phyloP scores from a whole-genome alignment of 2,113 vertebrate species.

The Coryphaenoides rupestris region DNA sequence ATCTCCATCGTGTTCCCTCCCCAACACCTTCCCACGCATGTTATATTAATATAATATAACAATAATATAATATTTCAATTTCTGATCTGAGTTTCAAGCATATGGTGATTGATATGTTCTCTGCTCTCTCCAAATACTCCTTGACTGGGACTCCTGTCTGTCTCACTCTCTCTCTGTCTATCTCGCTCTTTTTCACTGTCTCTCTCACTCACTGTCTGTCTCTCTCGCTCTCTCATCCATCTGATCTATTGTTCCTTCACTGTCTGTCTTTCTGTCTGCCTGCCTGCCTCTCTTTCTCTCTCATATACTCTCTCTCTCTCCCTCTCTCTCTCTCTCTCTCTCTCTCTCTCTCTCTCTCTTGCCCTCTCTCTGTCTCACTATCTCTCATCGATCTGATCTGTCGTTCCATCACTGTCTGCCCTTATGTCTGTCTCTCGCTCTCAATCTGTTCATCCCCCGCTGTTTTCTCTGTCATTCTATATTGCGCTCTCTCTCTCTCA shows the following conservation, averaged over 20 bases:
- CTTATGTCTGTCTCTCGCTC: not conserved
- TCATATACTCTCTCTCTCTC: constrained; percentile 24
- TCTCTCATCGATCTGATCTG: too few species aligned
- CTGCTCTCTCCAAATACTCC: constrained; percentile 44
- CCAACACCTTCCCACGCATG: too few species aligned
- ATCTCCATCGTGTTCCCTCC: too few species aligned
- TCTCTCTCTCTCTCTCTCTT: too few species aligned
- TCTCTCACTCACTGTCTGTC: not conserved
- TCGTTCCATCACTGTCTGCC: too few species aligned
- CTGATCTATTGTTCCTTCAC: not conserved
- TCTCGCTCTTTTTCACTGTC: too few species aligned
- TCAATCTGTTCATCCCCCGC: not conserved
- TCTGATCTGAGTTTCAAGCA: constrained; percentile 47
- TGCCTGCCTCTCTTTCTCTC: too few species aligned
- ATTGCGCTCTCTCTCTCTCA: not conserved
- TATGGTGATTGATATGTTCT: constrained; percentile 65
- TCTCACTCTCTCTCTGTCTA: too few species aligned
- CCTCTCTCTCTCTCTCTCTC: constrained; percentile 38
- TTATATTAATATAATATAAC: too few species aligned
- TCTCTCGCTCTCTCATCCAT: not conserved
- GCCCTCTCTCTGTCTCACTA: too few species aligned
- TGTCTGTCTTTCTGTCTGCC: too few species aligned
- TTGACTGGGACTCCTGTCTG: not conserved
- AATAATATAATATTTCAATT: too few species aligned
- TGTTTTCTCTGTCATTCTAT: not conserved